Percentiles rank a stretch among this genome's conserved stretches.
Evolutionary conservation across 2,113 vertebrate genomes (phyloP).

Genomic region (Megaceryle torquata): DNA sequence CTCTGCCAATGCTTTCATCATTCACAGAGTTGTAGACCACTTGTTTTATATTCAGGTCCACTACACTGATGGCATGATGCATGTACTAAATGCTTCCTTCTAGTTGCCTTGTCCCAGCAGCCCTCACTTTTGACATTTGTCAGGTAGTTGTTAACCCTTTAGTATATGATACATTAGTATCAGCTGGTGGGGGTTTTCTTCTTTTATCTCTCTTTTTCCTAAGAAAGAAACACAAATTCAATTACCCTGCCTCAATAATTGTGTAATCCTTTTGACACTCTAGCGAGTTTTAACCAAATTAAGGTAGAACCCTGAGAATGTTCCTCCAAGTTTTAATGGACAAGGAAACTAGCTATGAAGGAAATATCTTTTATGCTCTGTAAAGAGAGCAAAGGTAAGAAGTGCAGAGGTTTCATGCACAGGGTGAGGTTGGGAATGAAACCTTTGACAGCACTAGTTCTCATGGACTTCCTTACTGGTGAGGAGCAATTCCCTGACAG

Average conservation of each 20-base stretch:
- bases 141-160: neutral
- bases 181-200: neutral
- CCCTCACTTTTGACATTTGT: neutral
- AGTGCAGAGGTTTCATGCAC: neutral
- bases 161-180: neutral
- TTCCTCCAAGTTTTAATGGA: neutral
- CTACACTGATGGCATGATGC: too few species aligned
- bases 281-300: neutral
- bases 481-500: neutral
- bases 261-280: neutral
- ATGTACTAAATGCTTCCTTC: neutral
- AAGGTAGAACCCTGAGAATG: neutral
- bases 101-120: fast-evolving
- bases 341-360: neutral
- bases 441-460: fast-evolving
- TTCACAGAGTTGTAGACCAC: neutral
- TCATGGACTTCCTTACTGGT: neutral
- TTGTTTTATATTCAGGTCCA: neutral
- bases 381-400: neutral
- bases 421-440: neutral
- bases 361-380: neutral
- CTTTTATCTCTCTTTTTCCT: neutral
- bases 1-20: neutral
- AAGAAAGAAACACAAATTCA: neutral
- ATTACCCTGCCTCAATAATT: neutral